Conservation (phyloP, 2,888 invertebrate species). For the Invenusta paracnida region DNA sequence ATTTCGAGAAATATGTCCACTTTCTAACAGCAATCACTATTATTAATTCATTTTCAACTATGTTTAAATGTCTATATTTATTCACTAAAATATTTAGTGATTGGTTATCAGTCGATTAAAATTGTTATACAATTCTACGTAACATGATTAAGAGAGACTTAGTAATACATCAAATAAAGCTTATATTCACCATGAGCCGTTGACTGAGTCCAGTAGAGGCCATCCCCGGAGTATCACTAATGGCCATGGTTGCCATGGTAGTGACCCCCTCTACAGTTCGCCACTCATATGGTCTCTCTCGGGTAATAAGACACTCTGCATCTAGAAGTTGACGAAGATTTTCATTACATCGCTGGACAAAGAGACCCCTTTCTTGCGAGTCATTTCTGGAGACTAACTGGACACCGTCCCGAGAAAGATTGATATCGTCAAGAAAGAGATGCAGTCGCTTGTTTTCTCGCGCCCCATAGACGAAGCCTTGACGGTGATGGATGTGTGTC, state of each 20-base stretch:
- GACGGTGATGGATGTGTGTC: conserved; percentile 52
- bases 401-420: conserved; percentile 53
- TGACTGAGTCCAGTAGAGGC: conserved; percentile 50
- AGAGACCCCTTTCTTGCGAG: not conserved
- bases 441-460: conserved; percentile 58
- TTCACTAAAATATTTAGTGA: too few species aligned
- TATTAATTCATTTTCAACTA: too few species aligned
- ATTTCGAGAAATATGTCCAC: too few species aligned
- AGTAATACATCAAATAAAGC: too few species aligned
- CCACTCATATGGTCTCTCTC: conserved; percentile 59
- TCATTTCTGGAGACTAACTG: not conserved
- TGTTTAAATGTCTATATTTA: too few species aligned
- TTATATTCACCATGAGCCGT: conserved; percentile 50
- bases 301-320: conserved; percentile 55
- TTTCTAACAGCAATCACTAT: too few species aligned
- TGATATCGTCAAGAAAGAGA: conserved; percentile 60
- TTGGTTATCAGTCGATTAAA: too few species aligned
- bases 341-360: conserved; percentile 57
- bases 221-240: conserved; percentile 53
- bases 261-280: conserved; percentile 57
- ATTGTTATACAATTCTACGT: too few species aligned
- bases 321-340: conserved; percentile 56
- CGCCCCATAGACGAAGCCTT: conserved; percentile 61
- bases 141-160: too few species aligned
- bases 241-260: conserved; percentile 55